phyloP scores from a whole-genome alignment of 2,888 invertebrate species.

The Apamea anceps region DNA sequence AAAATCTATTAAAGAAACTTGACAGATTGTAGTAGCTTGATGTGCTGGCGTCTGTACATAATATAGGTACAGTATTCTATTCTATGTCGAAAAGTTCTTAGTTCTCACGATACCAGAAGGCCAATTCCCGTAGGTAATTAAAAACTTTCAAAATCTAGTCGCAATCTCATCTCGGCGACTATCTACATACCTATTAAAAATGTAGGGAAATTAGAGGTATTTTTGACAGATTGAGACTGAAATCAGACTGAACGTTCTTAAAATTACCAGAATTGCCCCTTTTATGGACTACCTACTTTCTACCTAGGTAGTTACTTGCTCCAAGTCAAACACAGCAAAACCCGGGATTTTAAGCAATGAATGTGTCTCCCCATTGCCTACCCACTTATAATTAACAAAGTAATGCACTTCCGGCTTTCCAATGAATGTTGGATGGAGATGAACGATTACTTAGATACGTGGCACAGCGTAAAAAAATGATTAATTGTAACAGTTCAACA shows the following conservation, averaged over 20 bases:
- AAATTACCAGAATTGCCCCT: neutral
- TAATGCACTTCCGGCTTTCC: slow-evolving; percentile 23
- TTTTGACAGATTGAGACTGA: too few relatives aligned
- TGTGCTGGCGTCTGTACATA: too few relatives aligned
- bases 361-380: neutral
- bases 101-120: neutral
- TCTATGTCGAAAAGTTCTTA: too few relatives aligned
- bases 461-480: slow-evolving; percentile 21
- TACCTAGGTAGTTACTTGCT: neutral
- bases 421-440: slow-evolving; percentile 11
- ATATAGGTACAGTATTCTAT: too few relatives aligned
- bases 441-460: neutral
- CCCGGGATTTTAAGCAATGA: neutral
- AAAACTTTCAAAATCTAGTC: too few relatives aligned
- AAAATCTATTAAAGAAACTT: too few relatives aligned
- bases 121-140: too few relatives aligned
- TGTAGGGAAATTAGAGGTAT: too few relatives aligned
- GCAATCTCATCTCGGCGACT: too few relatives aligned
- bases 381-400: neutral
- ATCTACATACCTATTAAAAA: too few relatives aligned
- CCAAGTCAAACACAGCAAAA: neutral
- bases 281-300: neutral
- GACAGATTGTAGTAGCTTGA: too few relatives aligned
- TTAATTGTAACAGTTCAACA: slow-evolving; percentile 43
- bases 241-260: neutral